Evolutionary conservation across 2,113 vertebrate genomes (phyloP), one percentile per base, ranked within the genome.

Genomic region (Trematomus loennbergii): DNA sequence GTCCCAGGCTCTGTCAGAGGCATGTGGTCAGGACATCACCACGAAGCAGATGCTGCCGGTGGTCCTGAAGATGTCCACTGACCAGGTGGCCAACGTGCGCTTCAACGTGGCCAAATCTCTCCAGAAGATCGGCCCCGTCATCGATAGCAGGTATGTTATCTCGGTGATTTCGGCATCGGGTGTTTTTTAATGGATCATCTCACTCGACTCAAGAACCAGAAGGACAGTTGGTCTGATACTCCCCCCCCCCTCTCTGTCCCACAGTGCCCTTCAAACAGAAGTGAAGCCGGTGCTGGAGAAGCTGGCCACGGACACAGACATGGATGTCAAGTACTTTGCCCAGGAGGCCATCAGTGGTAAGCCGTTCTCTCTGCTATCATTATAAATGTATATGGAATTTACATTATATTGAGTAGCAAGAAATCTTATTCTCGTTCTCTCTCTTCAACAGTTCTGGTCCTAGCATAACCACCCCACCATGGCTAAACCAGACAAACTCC

Each of bases 31-130:
- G 92, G 97, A 97, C 9, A 96, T 97, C 90, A 97, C 97, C 84
- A 96, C 96, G 15, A 97, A 97, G 86, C 96, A 97, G 90, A 97
- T 97, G 96, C 89, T 97, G 16, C 97, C 97, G 2, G 96, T 97
- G 16, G 96, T 97, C 50, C 86, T 97, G 62, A 97, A 97, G 90
- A 97, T 97, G 97, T 95, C 97, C 72, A 95, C 94, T 1, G 97
- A 97, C 91, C 97, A 97, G 88, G 97, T 97, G 88, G 97, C 97
- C 64, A 97, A 97, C 13, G 97, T 97, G 10, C 97, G 97, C 86
- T 97, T 97, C 91, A 97, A 97, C 12, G 97, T 97, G 83, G 97
- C 97, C 69, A 97, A 97, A 91, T 96, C 95, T n/a, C 92, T 97
- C 50, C 97, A 97, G 91, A 97, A 96, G 93, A 97, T 97, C 13